Conservation (phyloP, 2,797 vertebrate species). For the Ctenopoma multispine region DNA sequence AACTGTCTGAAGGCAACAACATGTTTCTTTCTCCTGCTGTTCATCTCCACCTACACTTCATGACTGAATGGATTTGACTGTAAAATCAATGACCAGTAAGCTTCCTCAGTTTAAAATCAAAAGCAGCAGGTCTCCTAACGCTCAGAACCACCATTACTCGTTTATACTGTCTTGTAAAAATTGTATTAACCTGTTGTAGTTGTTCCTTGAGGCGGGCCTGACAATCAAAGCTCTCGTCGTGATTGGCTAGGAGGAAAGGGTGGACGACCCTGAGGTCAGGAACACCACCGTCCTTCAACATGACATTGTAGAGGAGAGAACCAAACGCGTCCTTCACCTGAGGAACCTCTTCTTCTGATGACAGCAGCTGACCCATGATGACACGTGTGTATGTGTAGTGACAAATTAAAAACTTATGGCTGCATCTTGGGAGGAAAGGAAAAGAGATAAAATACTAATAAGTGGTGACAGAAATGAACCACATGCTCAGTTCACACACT, state of each 20-base stretch:
- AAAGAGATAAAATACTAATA: not conserved
- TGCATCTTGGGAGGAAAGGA: conserved; percentile 14
- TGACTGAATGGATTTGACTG: conserved; percentile 19
- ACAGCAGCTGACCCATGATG: conserved; percentile 77
- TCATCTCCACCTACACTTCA: conserved; percentile 33
- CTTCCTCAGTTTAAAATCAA: not conserved
- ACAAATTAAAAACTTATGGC: not conserved
- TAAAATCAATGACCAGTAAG: conserved; percentile 38
- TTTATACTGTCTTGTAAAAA: not conserved
- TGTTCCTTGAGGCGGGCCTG: conserved; percentile 60
- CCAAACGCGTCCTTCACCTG: conserved; percentile 51
- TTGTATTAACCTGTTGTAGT: conserved; percentile 60
- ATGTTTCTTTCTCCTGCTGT: conserved; percentile 1
- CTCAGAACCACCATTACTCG: not conserved
- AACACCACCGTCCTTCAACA: conserved; percentile 64
- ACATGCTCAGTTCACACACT: too few relatives aligned
- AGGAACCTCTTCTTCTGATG: conserved; percentile 66
- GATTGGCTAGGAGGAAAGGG: conserved; percentile 59
- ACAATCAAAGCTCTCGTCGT: conserved; percentile 25
- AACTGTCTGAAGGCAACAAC: conserved; percentile 36
- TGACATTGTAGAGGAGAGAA: conserved; percentile 66
- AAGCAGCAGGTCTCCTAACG: too few relatives aligned
- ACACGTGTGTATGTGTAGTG: rapidly evolving
- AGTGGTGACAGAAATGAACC: not conserved
- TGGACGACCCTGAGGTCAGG: conserved; percentile 67